These are phyloP conservation scores for Aplocera efformata DNA, from an alignment of 2,888 invertebrate genomes.

Conservation along the genomic window DNA sequence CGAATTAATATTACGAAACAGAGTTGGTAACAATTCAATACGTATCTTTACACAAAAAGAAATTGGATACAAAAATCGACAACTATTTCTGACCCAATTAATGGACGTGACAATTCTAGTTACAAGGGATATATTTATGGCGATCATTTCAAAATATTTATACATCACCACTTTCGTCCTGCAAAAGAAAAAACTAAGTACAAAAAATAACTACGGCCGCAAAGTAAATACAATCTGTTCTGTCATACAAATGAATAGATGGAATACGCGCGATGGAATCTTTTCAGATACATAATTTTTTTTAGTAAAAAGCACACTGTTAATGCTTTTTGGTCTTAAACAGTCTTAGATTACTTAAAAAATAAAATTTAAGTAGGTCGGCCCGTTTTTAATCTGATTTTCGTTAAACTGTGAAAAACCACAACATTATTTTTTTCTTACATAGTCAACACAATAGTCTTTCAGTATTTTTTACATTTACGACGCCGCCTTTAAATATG, in stretches of 20 bases:
- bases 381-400: not conserved
- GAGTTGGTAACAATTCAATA: too few species aligned
- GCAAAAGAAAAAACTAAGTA: constrained; percentile 32
- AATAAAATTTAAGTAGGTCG: constrained; percentile 16
- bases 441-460: too few species aligned
- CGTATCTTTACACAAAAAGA: too few species aligned
- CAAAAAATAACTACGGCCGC: constrained; percentile 16
- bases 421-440: too few species aligned
- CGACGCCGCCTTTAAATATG: constrained; percentile 5
- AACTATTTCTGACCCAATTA: too few species aligned
- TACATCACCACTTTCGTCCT: constrained; percentile 29
- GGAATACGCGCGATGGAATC: constrained; percentile 29
- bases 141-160: constrained; percentile 10
- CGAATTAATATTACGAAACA: too few species aligned
- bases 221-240: not conserved
- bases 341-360: constrained; percentile 42
- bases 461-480: not conserved
- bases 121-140: too few species aligned
- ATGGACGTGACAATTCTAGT: too few species aligned
- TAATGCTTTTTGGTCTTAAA: constrained; percentile 49
- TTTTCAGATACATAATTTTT: constrained; percentile 16
- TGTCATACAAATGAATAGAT: constrained; percentile 25
- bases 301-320: constrained; percentile 31
- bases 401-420: too few species aligned
- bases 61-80: too few species aligned